Percentiles rank a stretch among this genome's conserved stretches.
phyloP scores from a whole-genome alignment of 2,888 invertebrate genomes.

The Ethmia dodecea region DNA sequence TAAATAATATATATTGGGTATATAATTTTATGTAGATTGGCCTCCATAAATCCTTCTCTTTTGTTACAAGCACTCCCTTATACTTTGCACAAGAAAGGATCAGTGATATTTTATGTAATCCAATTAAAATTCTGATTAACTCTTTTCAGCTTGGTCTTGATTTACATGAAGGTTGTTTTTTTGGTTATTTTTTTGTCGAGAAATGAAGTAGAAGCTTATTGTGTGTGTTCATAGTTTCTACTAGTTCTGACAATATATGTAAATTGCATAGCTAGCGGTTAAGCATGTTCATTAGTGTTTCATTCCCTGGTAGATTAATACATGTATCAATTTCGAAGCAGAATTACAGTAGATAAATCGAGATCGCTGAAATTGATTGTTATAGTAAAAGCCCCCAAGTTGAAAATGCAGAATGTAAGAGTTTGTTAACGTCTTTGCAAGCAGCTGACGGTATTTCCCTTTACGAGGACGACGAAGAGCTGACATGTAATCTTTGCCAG shows the following conservation, averaged over 20 bases:
- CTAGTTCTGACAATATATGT: slow-evolving; percentile 9
- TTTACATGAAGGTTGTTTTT: slow-evolving; percentile 60
- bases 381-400: slow-evolving; percentile 1
- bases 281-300: slow-evolving; percentile 37
- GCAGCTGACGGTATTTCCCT: slow-evolving; percentile 80
- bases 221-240: slow-evolving; percentile 25
- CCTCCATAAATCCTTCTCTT: slow-evolving; percentile 47
- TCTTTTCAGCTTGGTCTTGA: slow-evolving; percentile 79
- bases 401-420: slow-evolving; percentile 57
- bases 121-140: slow-evolving; percentile 74
- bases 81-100: slow-evolving; percentile 64
- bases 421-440: slow-evolving; percentile 79
- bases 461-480: slow-evolving; percentile 81
- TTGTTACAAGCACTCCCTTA: slow-evolving; percentile 64
- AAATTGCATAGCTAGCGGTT: slow-evolving; percentile 31
- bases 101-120: slow-evolving; percentile 48
- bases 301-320: slow-evolving; percentile 24
- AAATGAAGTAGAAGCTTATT: slow-evolving; percentile 40
- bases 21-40: slow-evolving; percentile 45
- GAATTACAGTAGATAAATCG: slow-evolving; percentile 2
- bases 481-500: slow-evolving; percentile 86
- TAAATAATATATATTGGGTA: slow-evolving; percentile 21
- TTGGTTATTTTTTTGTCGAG: slow-evolving; percentile 37
- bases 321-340: slow-evolving; percentile 1
- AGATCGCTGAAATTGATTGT: slow-evolving; percentile 2